phyloP scores from a whole-genome alignment of 2,113 vertebrate species.

The Nothocercus nigrocapillus region DNA sequence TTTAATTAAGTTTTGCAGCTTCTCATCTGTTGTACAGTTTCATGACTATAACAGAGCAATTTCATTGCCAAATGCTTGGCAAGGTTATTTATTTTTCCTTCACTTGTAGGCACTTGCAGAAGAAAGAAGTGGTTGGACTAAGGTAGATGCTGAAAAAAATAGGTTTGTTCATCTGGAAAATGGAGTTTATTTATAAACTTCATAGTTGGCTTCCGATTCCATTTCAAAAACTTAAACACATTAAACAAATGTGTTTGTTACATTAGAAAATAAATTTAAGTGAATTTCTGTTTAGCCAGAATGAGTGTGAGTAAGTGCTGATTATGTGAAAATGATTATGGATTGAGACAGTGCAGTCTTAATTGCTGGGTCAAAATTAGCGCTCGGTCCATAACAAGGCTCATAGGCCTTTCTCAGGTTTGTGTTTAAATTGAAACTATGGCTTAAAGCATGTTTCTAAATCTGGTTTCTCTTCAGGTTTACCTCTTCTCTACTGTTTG shows the following conservation, averaged over 20 bases:
- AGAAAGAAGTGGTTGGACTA: not conserved
- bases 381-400: not conserved
- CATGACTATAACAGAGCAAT: slow-evolving; percentile 25
- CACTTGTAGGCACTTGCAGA: slow-evolving; percentile 14
- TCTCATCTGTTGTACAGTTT: slow-evolving; percentile 16
- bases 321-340: not conserved
- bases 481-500: not conserved
- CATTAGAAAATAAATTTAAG: not conserved
- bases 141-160: slow-evolving; percentile 29
- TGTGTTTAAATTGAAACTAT: not conserved
- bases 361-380: not conserved
- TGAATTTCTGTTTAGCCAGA: not conserved
- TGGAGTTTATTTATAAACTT: slow-evolving; percentile 32
- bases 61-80: slow-evolving; percentile 16
- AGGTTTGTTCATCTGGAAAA: slow-evolving; percentile 7
- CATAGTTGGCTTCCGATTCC: not conserved
- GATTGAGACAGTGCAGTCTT: not conserved
- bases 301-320: not conserved
- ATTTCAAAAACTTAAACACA: slow-evolving; percentile 14
- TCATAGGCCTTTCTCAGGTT: not conserved
- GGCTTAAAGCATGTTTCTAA: not conserved
- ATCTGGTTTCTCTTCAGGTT: not conserved
- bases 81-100: slow-evolving; percentile 17
- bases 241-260: not conserved
- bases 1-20: not conserved